These are phyloP conservation scores for Colius striatus DNA, from an alignment of 2,113 vertebrate species.

Conservation along the genomic window DNA sequence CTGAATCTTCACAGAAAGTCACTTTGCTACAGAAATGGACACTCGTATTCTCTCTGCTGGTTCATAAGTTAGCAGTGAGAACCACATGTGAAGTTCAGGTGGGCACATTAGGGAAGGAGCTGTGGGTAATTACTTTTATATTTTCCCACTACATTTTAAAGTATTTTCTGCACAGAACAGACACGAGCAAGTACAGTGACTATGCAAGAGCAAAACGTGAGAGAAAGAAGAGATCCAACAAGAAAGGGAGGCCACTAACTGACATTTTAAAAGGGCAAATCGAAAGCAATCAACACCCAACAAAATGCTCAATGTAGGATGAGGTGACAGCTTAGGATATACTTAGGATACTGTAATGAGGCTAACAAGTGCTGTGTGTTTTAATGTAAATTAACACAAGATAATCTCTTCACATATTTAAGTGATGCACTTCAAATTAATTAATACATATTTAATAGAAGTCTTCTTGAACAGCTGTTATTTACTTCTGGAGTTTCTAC, in stretches of 20 bases:
- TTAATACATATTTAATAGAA: slow-evolving; percentile 76
- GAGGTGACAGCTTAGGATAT: slow-evolving; percentile 55
- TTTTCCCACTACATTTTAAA: neutral
- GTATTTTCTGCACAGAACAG: neutral
- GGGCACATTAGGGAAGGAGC: neutral
- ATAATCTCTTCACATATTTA: slow-evolving; percentile 75
- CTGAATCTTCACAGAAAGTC: neutral
- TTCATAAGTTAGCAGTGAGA: neutral
- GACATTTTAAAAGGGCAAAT: slow-evolving; percentile 76
- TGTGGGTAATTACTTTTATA: neutral
- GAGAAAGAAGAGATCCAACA: slow-evolving; percentile 22
- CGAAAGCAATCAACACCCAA: slow-evolving; percentile 69
- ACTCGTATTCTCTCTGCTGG: neutral
- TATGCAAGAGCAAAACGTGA: slow-evolving; percentile 1
- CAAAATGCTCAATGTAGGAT: slow-evolving; percentile 40
- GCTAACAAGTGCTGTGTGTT: slow-evolving; percentile 69
- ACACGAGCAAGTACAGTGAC: neutral
- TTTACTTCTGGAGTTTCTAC: slow-evolving; percentile 74
- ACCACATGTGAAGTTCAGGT: neutral
- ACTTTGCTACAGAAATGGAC: neutral
- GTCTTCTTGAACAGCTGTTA: slow-evolving; percentile 76
- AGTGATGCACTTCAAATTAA: slow-evolving; percentile 74
- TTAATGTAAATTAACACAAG: slow-evolving; percentile 73
- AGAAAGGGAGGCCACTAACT: slow-evolving; percentile 49
- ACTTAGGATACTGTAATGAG: slow-evolving; percentile 57